Evolutionary conservation across 2,888 invertebrate species (phyloP).

Genomic region (Megaustenia siamemsis): DNA sequence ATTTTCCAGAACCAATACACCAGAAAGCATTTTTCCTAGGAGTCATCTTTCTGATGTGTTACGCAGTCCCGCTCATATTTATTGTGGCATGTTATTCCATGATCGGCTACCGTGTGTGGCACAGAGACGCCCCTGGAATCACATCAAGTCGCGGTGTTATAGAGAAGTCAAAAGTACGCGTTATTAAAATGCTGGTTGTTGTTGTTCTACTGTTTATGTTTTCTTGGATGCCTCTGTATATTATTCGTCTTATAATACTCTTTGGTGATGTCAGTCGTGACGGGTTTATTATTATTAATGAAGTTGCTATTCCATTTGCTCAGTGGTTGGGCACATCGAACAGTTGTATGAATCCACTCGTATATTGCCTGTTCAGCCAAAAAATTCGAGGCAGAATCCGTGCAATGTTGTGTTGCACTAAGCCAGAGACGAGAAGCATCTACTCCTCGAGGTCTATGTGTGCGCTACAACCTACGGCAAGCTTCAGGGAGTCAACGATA

Average conservation of each 20-base stretch:
- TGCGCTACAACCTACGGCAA: slow-evolving; percentile 63
- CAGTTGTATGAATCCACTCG: slow-evolving; percentile 95
- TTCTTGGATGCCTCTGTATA: slow-evolving; percentile 93
- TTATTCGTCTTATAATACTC: slow-evolving; percentile 87
- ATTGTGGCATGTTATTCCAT: slow-evolving; percentile 94
- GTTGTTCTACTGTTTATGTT: slow-evolving; percentile 95
- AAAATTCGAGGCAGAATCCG: slow-evolving; percentile 57
- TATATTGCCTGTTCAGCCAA: slow-evolving; percentile 96
- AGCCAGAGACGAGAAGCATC: slow-evolving; percentile 84
- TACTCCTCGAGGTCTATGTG: slow-evolving; percentile 69
- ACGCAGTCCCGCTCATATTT: slow-evolving; percentile 92
- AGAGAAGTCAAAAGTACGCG: slow-evolving; percentile 95
- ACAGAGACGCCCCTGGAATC: slow-evolving; percentile 92
- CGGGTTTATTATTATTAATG: slow-evolving; percentile 93
- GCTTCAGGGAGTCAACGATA: slow-evolving; percentile 42
- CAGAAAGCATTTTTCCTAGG: slow-evolving; percentile 92
- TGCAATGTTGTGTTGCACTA: slow-evolving; percentile 82
- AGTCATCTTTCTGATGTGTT: slow-evolving; percentile 92
- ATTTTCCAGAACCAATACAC: slow-evolving; percentile 79
- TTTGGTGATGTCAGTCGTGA: slow-evolving; percentile 75
- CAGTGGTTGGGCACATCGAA: slow-evolving; percentile 81
- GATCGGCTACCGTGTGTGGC: slow-evolving; percentile 94
- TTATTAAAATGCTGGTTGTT: slow-evolving; percentile 95
- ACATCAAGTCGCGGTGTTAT: slow-evolving; percentile 79
- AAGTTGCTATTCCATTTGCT: slow-evolving; percentile 54